Conservation (phyloP, 2,888 invertebrate genomes). For the Lampropteryx suffumata region DNA sequence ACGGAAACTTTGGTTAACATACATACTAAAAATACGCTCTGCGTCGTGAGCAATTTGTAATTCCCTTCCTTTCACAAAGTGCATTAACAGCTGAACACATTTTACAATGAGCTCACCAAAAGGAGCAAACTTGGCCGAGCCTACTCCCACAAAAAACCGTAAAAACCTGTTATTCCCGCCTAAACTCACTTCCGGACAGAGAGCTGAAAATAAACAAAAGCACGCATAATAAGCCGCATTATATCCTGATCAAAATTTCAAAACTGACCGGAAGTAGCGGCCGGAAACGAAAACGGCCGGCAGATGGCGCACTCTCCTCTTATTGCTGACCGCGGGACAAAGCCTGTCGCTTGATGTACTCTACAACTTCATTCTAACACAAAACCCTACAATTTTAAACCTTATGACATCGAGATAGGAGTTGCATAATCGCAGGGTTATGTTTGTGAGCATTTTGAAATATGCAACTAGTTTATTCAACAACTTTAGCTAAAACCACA, state of each 20-base stretch:
- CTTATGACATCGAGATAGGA: slow-evolving; percentile 34
- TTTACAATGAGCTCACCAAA: slow-evolving; percentile 6
- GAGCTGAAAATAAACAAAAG: slow-evolving; percentile 28
- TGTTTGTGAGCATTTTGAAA: slow-evolving; percentile 55
- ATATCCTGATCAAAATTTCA: slow-evolving; percentile 72
- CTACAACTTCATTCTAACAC: slow-evolving; percentile 28
- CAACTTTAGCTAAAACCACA: slow-evolving; percentile 40
- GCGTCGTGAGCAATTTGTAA: no score
- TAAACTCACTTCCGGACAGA: slow-evolving; percentile 24
- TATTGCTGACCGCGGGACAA: slow-evolving; percentile 75
- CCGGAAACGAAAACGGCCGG: slow-evolving; percentile 61
- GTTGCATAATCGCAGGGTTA: slow-evolving; percentile 24
- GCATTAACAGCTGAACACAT: slow-evolving; percentile 12
- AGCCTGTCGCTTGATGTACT: slow-evolving; percentile 60
- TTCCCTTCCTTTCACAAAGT: not conserved
- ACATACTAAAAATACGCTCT: no score
- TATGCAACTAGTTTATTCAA: slow-evolving; percentile 70
- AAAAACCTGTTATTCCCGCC: slow-evolving; percentile 9
- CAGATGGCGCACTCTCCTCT: slow-evolving; percentile 76
- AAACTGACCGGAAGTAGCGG: slow-evolving; percentile 60
- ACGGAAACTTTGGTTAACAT: no score
- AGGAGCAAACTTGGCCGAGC: not conserved
- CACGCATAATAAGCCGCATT: slow-evolving; percentile 65
- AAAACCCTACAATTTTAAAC: slow-evolving; percentile 33
- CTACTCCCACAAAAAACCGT: slow-evolving; percentile 18